phyloP scores from a whole-genome alignment of 1,140 invertebrate genomes.

The Caenorhabditis inopinata region DNA sequence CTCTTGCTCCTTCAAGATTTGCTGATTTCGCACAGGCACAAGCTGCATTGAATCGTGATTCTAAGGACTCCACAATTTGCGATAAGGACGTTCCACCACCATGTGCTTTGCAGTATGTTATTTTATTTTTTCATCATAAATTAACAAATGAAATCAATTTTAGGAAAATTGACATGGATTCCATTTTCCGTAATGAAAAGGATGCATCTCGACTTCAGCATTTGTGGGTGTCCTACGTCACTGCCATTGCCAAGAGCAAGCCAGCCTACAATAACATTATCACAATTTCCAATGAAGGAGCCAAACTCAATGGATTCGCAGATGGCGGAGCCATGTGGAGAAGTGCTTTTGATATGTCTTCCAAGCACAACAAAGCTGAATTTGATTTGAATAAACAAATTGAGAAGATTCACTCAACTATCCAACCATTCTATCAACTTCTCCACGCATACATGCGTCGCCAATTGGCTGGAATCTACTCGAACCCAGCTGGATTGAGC shows the following conservation, averaged over 20 bases:
- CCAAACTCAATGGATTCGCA: conserved; percentile 50
- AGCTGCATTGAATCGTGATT: background rate
- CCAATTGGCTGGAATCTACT: conserved; percentile 49
- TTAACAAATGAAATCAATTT: background rate
- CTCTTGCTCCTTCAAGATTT: conserved; percentile 36
- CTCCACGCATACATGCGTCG: conserved; percentile 53
- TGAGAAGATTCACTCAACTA: conserved; percentile 38
- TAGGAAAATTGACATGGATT: conserved; percentile 39
- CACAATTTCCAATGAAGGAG: conserved; percentile 45
- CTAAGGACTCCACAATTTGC: conserved; percentile 38
- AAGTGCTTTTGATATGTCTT: conserved; percentile 50
- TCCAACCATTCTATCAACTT: conserved; percentile 47
- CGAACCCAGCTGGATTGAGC: conserved; percentile 45
- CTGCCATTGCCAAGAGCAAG: conserved; percentile 27
- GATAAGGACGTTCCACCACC: conserved; percentile 48
- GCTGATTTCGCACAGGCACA: conserved; percentile 42
- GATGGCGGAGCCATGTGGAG: conserved; percentile 50
- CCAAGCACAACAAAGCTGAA: conserved; percentile 8
- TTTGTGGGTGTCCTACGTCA: conserved; percentile 35
- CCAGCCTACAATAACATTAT: conserved; percentile 41
- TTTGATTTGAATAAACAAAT: conserved; percentile 44
- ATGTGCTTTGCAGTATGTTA: conserved; percentile 43
- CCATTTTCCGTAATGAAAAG: conserved; percentile 41
- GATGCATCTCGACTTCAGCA: conserved; percentile 38
- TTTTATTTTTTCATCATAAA: background rate